Evolutionary conservation across 2,888 invertebrate species (phyloP), one percentile per base, ranked within the genome.

Genomic region (Lepidonotus clava): DNA sequence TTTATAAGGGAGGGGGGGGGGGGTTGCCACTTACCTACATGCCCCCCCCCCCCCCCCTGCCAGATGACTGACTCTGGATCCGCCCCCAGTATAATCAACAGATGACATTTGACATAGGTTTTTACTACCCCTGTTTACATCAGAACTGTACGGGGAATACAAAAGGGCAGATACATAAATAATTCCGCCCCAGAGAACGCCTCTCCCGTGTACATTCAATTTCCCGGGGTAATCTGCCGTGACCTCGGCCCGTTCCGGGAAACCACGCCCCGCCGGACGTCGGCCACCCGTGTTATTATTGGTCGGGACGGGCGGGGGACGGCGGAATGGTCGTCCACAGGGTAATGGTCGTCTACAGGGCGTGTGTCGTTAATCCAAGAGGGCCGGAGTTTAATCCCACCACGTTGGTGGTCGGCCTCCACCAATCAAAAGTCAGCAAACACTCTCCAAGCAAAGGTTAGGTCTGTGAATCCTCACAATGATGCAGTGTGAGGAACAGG

Each of bases 211-310:
- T 5, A 5, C 61, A 28, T 61, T 61, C 24, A 18, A 61, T 61
- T 61, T 61, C 61, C 61, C 28, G 11, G 61, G 61, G 5, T 61
- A 61, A 61, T 61, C 61, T 61, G 28, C 61, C 24, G 28, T 2
- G 61, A 11, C 28, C 2, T 24, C 24, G 28, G 61, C 24, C 61
- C 61, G 61, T 61, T 28, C 61, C 61, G 61, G 61, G 24, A 28
- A 61, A 61, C 61, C 61, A 61, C 61, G 28, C 61, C 61, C 11
- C 28, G 61, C 61, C 61, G 61, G 61, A 61, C 24, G 28, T n/a
- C 61, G 11, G 14, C 28, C 28, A 24, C 18, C n/a, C 21, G 2
- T n/a, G 24, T 28, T 32, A 61, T 61, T 61, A 61, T 2, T 61
- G 61, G 61, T 61, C 61, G 61, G 61, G 28, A 24, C 28, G 61